Evolutionary conservation across 2,888 invertebrate genomes (phyloP).

Genomic region (Eustalomyia histrio): DNA sequence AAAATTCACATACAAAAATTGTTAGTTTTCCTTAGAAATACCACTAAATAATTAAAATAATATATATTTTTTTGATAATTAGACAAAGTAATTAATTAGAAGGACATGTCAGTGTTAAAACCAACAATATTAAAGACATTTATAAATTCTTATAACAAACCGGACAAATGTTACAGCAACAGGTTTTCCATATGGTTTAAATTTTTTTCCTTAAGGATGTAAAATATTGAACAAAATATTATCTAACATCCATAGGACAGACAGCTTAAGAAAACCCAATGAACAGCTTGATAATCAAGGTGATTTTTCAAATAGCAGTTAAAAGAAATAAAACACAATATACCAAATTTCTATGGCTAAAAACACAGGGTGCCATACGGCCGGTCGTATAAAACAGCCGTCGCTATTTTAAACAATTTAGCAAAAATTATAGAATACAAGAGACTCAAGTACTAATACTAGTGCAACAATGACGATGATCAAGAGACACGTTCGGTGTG

Average conservation of each 20-base stretch:
- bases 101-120: conserved; percentile 22
- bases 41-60: background rate
- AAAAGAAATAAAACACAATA: conserved; percentile 4
- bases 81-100: conserved; percentile 45
- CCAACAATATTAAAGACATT: background rate
- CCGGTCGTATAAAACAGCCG: conserved; percentile 39
- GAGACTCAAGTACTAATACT: conserved; percentile 8
- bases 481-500: conserved; percentile 53
- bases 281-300: conserved; percentile 59
- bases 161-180: conserved; percentile 7
- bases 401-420: conserved; percentile 51
- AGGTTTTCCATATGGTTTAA: conserved; percentile 11
- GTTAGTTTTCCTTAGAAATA: background rate
- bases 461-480: conserved; percentile 13
- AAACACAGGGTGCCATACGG: conserved; percentile 44
- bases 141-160: background rate
- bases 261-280: conserved; percentile 15
- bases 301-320: conserved; percentile 26
- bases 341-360: conserved; percentile 34
- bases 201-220: background rate
- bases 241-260: conserved; percentile 22
- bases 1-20: too few species aligned
- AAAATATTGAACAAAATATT: conserved; percentile 30
- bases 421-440: conserved; percentile 16
- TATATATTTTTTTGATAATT: conserved; percentile 12